Conservation (phyloP, 2,888 invertebrate species). For the Hecatera dysodea region DNA sequence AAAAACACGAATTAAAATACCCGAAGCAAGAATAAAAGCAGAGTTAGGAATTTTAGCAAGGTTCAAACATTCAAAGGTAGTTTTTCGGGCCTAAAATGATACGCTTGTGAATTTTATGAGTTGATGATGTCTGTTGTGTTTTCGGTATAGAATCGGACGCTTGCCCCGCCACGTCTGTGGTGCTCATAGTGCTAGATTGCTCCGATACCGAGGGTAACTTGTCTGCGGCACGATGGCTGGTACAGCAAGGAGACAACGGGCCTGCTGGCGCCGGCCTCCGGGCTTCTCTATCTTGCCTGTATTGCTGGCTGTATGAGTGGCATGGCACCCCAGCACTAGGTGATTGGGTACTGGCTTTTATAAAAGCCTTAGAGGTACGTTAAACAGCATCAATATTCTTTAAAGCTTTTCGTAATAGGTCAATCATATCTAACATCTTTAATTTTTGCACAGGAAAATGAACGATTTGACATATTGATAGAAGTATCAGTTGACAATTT, state of each 20-base stretch:
- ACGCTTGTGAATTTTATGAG: conserved; percentile 5
- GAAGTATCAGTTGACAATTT: conserved; percentile 92
- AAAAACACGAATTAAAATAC: too few relatives aligned
- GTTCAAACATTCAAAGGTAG: too few relatives aligned
- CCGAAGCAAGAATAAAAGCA: too few relatives aligned
- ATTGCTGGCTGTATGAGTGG: conserved; percentile 93
- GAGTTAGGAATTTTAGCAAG: too few relatives aligned
- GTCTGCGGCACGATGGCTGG: conserved; percentile 82
- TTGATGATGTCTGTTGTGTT: conserved; percentile 13
- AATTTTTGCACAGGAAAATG: conserved; percentile 81
- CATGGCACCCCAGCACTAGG: conserved; percentile 92
- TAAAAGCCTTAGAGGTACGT: conserved; percentile 91
- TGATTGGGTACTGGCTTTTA: conserved; percentile 92
- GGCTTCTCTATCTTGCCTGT: conserved; percentile 92
- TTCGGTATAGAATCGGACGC: conserved; percentile 82
- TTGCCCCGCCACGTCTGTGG: conserved; percentile 91
- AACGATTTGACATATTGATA: conserved; percentile 89
- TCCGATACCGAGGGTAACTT: conserved; percentile 77
- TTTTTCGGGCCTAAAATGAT: too few relatives aligned
- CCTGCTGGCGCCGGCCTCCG: conserved; percentile 90
- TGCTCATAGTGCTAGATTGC: conserved; percentile 90
- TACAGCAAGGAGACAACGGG: conserved; percentile 82
- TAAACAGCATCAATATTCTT: not conserved
- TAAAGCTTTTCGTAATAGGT: not conserved
- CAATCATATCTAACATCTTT: not conserved